Base-by-base conservation (phyloP, 2,888 invertebrate genomes). In the Parasteatoda lunata region DNA sequence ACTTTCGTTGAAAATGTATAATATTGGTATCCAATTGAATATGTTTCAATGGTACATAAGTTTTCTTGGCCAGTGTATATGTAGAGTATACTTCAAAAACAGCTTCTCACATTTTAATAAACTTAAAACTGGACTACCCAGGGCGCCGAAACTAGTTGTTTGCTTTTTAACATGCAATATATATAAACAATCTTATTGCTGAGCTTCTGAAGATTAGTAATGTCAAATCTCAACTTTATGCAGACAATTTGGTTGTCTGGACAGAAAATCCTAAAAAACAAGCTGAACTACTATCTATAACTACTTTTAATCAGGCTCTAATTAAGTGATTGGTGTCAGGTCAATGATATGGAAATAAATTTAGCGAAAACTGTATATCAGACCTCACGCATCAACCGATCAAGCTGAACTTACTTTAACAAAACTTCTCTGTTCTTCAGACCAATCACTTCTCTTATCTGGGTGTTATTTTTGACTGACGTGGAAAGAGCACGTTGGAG, bases 391-490 rank as follows among this genome's bases (percentile, higher is more conserved):
- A 54, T 11, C 54, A 54, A 54, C 7, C 11, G 54, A 54, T 54
- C 54, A 54, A 54, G 54, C 54, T 54, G 54, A 54, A 54, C 54
- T 54, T 54, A 65, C 65, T 76, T 49, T 49, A 76, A 65, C 64
- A 65, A 66, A 30, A 66, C 66, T 13, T 75, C 47, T 30, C 75
- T 45, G 64, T 75, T 75, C 76, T 66, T 66, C 65, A 76, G 66
- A 65, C 76, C 48, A 76, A 65, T 7, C 1, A 66, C 48, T 76
- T 64, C 66, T 76, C 76, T 65, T 76, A 76, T 49, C 3, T 66
- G 49, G 76, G 76, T 48, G 76, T 65, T n/a, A 65, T 66, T 66
- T 76, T 76, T 76, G 15, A 76, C 49, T 76, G 66, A 76, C 65
- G 65, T 65, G 76, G 66, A 48, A 47, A 65, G 8, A 45, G 5